Evolutionary conservation across 2,797 vertebrate species (phyloP).

Genomic region (Spondyliosoma cantharus): DNA sequence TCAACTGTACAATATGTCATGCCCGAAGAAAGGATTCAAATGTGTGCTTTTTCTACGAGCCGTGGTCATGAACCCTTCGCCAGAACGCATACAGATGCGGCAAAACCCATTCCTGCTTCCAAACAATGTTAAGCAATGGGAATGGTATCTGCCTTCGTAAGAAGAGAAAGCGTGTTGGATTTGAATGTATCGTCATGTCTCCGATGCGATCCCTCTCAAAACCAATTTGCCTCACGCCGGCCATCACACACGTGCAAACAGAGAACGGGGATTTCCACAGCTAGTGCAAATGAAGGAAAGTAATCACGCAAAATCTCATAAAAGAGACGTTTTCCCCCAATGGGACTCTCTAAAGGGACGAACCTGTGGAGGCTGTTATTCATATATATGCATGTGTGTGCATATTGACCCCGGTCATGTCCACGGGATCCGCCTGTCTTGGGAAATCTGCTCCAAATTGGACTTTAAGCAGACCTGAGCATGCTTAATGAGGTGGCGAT

Average conservation of each 20-base stretch:
- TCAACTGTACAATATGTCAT: neutral
- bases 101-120: neutral
- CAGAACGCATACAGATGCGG: neutral
- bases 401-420: slow-evolving; percentile 52
- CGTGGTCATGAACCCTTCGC: neutral
- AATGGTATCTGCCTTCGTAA: slow-evolving; percentile 25
- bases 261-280: slow-evolving; percentile 51
- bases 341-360: slow-evolving; percentile 19
- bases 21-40: neutral
- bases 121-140: slow-evolving; percentile 5
- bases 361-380: slow-evolving; percentile 45
- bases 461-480: slow-evolving; percentile 75
- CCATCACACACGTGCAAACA: slow-evolving; percentile 70
- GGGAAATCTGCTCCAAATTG: slow-evolving; percentile 81
- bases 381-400: slow-evolving; percentile 28
- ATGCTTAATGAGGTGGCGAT: slow-evolving; percentile 76
- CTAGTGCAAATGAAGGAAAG: slow-evolving; percentile 71
- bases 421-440: slow-evolving; percentile 47
- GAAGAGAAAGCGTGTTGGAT: slow-evolving; percentile 44
- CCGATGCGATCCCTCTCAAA: slow-evolving; percentile 59
- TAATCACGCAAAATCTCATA: slow-evolving; percentile 76
- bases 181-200: slow-evolving; percentile 74
- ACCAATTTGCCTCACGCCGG: slow-evolving; percentile 69
- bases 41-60: neutral
- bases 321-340: slow-evolving; percentile 40